phyloP scores from a whole-genome alignment of 2,113 vertebrate genomes.

The Geothlypis trichas region DNA sequence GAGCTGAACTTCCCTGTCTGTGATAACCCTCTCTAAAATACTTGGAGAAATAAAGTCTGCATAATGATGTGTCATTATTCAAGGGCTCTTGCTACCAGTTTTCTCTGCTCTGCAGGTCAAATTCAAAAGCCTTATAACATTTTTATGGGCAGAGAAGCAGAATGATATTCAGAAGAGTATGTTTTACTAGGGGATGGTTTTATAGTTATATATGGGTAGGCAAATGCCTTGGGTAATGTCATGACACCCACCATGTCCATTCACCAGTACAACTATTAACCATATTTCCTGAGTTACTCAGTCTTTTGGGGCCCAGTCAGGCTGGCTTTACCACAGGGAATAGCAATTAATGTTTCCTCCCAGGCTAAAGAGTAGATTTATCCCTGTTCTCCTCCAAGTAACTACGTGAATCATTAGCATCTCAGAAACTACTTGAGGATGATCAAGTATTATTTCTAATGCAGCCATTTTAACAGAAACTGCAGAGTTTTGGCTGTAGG shows the following conservation, averaged over 20 bases:
- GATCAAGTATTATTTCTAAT: background rate
- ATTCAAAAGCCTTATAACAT: background rate
- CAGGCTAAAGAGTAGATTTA: background rate
- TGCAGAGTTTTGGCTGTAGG: background rate
- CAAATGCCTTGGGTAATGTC: background rate
- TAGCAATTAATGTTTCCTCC: background rate
- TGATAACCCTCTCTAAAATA: background rate
- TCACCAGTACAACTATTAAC: background rate
- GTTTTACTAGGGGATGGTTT: background rate
- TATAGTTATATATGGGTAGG: background rate
- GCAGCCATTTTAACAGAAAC: background rate
- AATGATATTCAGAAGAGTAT: background rate
- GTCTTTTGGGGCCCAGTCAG: background rate
- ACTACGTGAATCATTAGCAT: background rate
- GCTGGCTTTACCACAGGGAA: background rate
- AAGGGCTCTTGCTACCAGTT: background rate
- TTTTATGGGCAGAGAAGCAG: background rate
- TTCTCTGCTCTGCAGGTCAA: background rate
- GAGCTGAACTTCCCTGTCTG: background rate
- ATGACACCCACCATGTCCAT: rapidly evolving
- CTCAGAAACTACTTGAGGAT: background rate
- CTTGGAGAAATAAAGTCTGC: background rate
- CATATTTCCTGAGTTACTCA: background rate
- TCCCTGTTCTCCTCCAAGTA: background rate
- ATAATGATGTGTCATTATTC: background rate